Evolutionary conservation across 2,888 invertebrate genomes (phyloP), one percentile per base, ranked within the genome.

Genomic region (Drosophila phalerata): DNA sequence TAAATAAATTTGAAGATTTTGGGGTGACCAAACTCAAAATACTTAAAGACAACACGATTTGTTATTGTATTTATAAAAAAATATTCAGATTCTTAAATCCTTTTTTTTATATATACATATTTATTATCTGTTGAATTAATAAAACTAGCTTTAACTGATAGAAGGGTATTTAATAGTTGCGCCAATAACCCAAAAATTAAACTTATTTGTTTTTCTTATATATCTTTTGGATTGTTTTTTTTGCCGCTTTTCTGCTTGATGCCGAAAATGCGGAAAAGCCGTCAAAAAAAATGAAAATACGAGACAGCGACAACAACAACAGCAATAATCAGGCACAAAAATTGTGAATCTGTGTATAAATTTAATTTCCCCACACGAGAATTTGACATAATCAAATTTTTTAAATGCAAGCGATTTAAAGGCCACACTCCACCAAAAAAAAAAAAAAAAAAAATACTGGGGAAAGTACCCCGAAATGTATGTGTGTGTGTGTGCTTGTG

Each of bases 351-450:
- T 86, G 81, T 81, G 86, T 83, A 73, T 70, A 84, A 88, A 88
- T 81, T 84, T 83, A 88, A 84, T 84, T 84, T 84, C 67, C 60
- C 80, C 65, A 68, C 69, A 77, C 64, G 78, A 86, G 85, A 81
- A 81, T 78, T 81, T 85, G 80, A 85, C 79, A 86, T 85, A 87
- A 89, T 87, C 87, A 85, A 87, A 87, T 85, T 88, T 78, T 81
- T 85, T 89, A 87, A 88, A 87, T 81, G 85, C 81, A 55, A 79
- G 79, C 85, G 84, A 88, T 88, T 85, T 88, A 83, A 81, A 22
- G 84, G 56, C 64, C 48, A 42, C 15, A 65, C 55, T 47, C 38
- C 38, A 47, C n/a, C 4, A 34, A n/a, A 57, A 52, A 40, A 34
- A 45, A 11, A 15, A 13, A 17, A 17, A n/a, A 22, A 1, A 13